Evolutionary conservation across 2,888 invertebrate species (phyloP), one percentile per base, ranked within the genome.

Genomic region (Tachystola acroxantha): DNA sequence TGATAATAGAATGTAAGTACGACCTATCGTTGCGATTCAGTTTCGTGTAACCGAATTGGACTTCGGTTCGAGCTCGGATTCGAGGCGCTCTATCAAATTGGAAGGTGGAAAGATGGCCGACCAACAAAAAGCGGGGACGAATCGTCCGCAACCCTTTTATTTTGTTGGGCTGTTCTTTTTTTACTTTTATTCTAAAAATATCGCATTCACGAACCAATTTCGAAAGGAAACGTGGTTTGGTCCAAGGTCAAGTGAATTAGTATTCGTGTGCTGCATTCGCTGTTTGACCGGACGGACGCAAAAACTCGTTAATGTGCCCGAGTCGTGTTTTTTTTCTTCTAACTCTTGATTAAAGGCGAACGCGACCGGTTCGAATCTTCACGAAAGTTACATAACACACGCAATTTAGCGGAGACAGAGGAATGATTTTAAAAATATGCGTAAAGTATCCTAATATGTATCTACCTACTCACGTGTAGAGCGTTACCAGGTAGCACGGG

Each of bases 171-270:
- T 57, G 63, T 59, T 58, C 64, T 71, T 71, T 80, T 85, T 84
- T 85, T 85, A 75, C 68, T 84, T 80, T 84, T 82, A 73, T 82
- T 82, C 75, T 78, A 76, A 82, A 85, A 82, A 85, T 82, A 85
- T 79, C 75, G 76, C 77, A 78, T 84, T 81, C 84, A 77, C 84
- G 73, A 75, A 75, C 81, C 82, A 80, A 85, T 85, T 85, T 85
- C 72, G 84, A 85, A 85, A 86, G 81, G 85, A 85, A 86, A 85
- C 85, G 84, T 80, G 85, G 80, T 79, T 79, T 69, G 64, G 69
- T 64, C 65, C 81, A 86, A 86, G 85, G 85, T 82, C 78, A 73
- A 63, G 61, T 53, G 65, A 76, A 82, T 86, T 86, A 85, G 85
- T 85, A 84, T 82, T 77, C 81, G 73, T 67, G 64, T 67, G 68